phyloP scores from a whole-genome alignment of 2,797 vertebrate species.

The Hybognathus amarus region DNA sequence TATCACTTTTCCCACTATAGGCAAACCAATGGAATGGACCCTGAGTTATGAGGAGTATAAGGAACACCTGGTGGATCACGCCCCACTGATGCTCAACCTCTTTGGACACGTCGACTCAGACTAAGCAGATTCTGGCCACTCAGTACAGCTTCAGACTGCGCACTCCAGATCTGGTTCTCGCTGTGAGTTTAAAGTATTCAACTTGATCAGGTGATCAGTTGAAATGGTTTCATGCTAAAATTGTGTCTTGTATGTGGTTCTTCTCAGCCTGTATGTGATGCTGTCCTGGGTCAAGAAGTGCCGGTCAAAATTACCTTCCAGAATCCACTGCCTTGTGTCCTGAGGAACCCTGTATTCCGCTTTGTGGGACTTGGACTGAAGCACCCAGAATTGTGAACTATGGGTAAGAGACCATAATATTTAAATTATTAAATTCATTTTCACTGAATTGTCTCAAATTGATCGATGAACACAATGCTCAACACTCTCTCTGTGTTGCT shows the following conservation, averaged over 20 bases:
- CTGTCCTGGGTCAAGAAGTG: conserved; percentile 79
- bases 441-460: neutral
- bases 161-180: conserved; percentile 84
- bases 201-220: no score
- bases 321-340: conserved; percentile 82
- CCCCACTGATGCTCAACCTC: conserved; percentile 86
- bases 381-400: conserved; percentile 81
- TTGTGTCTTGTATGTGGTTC: neutral
- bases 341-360: conserved; percentile 81
- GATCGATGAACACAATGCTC: neutral
- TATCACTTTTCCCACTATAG: conserved; percentile 55
- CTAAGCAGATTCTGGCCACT: conserved; percentile 81
- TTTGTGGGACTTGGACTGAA: conserved; percentile 88
- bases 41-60: conserved; percentile 81
- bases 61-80: conserved; percentile 87
- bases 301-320: conserved; percentile 86
- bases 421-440: neutral
- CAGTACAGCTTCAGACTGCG: conserved; percentile 87
- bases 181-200: conserved; percentile 66
- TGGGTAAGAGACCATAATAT: conserved; percentile 74
- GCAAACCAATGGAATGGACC: conserved; percentile 74
- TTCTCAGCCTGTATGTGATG: conserved; percentile 73
- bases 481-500: neutral
- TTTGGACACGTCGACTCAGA: conserved; percentile 78
- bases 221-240: neutral